phyloP scores from a whole-genome alignment of 1,140 invertebrate species.

The Apis laboriosa region DNA sequence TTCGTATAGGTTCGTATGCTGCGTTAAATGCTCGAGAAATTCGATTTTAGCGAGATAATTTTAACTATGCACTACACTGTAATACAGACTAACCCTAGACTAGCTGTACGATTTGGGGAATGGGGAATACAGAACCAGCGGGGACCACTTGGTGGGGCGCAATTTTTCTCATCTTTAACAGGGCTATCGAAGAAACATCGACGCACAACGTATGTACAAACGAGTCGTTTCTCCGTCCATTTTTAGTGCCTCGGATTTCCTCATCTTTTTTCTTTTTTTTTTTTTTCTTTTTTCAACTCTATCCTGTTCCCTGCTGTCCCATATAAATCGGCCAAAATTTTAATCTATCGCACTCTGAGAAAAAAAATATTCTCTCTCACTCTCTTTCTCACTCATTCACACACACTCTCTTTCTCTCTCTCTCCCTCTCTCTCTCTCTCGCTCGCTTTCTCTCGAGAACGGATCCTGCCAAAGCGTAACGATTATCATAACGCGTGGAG shows the following conservation, averaged over 20 bases:
- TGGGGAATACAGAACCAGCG: slow-evolving; percentile 33
- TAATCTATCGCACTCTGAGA: background rate
- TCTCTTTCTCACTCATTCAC: background rate
- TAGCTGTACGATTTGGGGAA: slow-evolving; percentile 31
- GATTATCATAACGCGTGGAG: background rate
- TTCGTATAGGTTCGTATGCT: background rate
- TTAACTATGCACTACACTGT: slow-evolving; percentile 42
- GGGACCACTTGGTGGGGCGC: slow-evolving; percentile 12
- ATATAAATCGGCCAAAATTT: background rate
- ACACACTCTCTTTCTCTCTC: background rate
- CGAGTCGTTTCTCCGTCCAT: background rate
- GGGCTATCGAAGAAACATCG: slow-evolving; percentile 61
- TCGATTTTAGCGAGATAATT: slow-evolving; percentile 26
- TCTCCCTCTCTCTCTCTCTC: too few relatives aligned
- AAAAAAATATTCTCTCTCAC: slow-evolving; percentile 5
- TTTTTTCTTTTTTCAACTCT: background rate
- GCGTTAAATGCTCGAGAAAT: slow-evolving; percentile 12
- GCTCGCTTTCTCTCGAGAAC: slow-evolving; percentile 11
- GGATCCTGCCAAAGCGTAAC: background rate
- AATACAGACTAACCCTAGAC: slow-evolving; percentile 34
- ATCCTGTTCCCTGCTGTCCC: slow-evolving; percentile 11
- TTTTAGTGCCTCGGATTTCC: slow-evolving; percentile 65
- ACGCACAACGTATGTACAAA: slow-evolving; percentile 72
- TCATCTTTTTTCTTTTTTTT: background rate
- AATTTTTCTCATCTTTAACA: background rate